Evolutionary conservation across 2,113 vertebrate species (phyloP), one percentile per base, ranked within the genome.

Genomic region (Xyliphius kryptos): DNA sequence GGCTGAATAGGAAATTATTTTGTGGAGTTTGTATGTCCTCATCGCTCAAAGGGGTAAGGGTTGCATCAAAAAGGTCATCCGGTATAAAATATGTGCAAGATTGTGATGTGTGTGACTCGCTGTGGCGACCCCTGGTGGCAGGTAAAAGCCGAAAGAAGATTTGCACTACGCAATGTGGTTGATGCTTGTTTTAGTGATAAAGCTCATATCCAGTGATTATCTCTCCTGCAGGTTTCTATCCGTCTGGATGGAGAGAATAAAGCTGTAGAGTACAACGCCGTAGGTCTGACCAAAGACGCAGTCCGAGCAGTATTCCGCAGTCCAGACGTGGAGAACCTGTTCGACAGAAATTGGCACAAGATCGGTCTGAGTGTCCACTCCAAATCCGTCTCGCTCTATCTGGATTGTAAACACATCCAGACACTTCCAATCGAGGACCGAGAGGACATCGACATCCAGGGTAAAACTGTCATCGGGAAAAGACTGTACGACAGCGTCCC

Each of bases 211-310:
- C n/a, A n/a, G n/a, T n/a, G n/a, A n/a, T n/a, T n/a, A n/a, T n/a
- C n/a, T n/a, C n/a, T n/a, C n/a, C n/a, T n/a, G n/a, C n/a, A 99
- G 96, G 96, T 99, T 3, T 99, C 96, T 0, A 90, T 99, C 63
- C 85, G 94, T 12, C 79, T 99, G 71, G 95, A 99, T 0, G 95
- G 96, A 0, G 91, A 96, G 75, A 95, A 92, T 82, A 95, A 86
- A 67, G 94, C 89, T 0, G 66, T 99, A 44, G 95, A 98, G 74
- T 99, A 94, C 84, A 96, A 92, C 0, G 89, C 96, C 0, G 81
- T 97, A 0, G 94, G 95, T 0, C 80, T 95, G 49, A 83, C 89
- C 47, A 85, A 80, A 63, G 96, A 96, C 0, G 96, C 96, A 0
- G 94, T 98, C 50, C 85, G 92, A 60, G 89, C 86, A 2, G 92